phyloP scores from a whole-genome alignment of 2,113 vertebrate species.

The Etheostoma spectabile region DNA sequence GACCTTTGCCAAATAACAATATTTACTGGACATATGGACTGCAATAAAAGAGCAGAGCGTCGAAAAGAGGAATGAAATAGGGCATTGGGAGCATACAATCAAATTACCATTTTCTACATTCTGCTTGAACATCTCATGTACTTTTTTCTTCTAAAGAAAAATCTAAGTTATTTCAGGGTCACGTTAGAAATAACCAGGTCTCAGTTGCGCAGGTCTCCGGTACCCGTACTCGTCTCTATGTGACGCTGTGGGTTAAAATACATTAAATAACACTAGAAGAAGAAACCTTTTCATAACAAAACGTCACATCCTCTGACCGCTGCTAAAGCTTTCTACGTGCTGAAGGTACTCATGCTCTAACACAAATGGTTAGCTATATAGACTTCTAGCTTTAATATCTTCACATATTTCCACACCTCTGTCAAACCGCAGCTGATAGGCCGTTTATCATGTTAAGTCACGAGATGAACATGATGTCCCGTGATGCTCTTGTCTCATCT shows the following conservation, averaged over 20 bases:
- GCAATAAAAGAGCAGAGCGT: conserved; percentile 25
- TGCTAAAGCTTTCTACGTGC: conserved; percentile 5
- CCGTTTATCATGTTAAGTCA: background rate
- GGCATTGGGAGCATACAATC: background rate
- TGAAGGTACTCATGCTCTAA: conserved; percentile 49
- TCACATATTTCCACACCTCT: rapidly evolving
- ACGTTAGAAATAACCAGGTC: background rate
- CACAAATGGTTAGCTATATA: background rate
- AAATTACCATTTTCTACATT: background rate
- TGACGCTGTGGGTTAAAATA: conserved; percentile 23
- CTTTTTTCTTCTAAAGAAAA: background rate
- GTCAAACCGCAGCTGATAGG: too few relatives aligned
- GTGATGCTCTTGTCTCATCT: background rate
- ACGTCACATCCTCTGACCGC: conserved; percentile 67
- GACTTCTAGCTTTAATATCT: rapidly evolving
- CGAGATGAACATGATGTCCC: rapidly evolving
- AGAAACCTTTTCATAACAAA: conserved; percentile 18
- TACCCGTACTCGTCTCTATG: rapidly evolving
- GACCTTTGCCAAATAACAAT: conserved; percentile 52
- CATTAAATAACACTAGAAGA: background rate
- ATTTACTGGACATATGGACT: conserved; percentile 53
- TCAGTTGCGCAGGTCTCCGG: background rate
- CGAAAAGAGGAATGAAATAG: conserved; percentile 11
- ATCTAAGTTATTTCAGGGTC: background rate
- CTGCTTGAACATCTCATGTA: background rate